Conservation (phyloP, 2,113 vertebrate species). For the Chrysemys picta region DNA sequence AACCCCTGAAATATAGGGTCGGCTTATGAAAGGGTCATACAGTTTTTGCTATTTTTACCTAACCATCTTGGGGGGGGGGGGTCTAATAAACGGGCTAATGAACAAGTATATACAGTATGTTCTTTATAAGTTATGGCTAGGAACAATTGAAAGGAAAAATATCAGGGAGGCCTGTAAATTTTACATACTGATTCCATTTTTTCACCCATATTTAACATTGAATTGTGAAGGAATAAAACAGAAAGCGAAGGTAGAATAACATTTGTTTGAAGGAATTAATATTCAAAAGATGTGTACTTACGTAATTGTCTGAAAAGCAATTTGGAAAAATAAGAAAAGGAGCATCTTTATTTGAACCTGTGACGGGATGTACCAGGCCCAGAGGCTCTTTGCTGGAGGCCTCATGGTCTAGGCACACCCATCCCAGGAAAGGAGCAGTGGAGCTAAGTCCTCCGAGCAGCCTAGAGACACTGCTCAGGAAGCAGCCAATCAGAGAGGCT, state of each 20-base stretch:
- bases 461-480: too few relatives aligned
- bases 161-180: background rate
- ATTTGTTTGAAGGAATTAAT: background rate
- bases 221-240: background rate
- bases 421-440: too few relatives aligned
- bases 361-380: too few relatives aligned
- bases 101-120: background rate
- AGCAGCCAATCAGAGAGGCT: too few relatives aligned
- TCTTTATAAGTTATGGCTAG: background rate
- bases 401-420: too few relatives aligned
- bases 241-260: background rate
- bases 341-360: background rate
- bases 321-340: background rate
- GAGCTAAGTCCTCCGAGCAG: too few relatives aligned
- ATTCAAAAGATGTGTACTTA: background rate
- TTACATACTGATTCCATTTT: background rate
- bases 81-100: too few relatives aligned
- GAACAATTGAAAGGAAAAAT: conserved; percentile 1
- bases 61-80: too few relatives aligned
- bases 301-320: background rate
- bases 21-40: too few relatives aligned
- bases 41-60: too few relatives aligned
- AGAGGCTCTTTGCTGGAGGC: too few relatives aligned
- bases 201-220: background rate
- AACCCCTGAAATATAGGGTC: too few relatives aligned